phyloP scores from a whole-genome alignment of 2,113 vertebrate species.

The Gymnorhina tibicen region DNA sequence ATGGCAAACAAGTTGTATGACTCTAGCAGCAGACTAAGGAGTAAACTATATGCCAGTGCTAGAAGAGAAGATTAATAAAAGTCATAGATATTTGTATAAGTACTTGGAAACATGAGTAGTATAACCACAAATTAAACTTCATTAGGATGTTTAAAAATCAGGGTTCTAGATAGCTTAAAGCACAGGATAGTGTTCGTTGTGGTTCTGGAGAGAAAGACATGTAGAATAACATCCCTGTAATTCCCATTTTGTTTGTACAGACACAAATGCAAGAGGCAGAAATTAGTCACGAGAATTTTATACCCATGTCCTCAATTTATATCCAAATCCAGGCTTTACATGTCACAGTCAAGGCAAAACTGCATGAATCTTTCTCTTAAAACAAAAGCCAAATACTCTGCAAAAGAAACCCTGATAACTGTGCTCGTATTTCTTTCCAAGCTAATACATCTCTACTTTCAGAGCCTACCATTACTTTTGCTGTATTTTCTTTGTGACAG shows the following conservation, averaged over 20 bases:
- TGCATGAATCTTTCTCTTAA: not conserved
- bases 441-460: not conserved
- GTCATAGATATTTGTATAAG: not conserved
- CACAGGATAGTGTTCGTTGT: not conserved
- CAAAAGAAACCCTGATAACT: not conserved
- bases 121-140: not conserved
- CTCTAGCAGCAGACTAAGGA: not conserved
- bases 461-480: constrained; percentile 27
- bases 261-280: not conserved
- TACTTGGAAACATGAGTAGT: not conserved
- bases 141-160: not conserved
- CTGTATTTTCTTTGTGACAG: constrained; percentile 60
- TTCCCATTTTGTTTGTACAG: not conserved
- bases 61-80: not conserved
- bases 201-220: not conserved
- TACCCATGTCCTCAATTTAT: not conserved
- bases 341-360: not conserved
- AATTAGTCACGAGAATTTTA: not conserved
- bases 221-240: not conserved
- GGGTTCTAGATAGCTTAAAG: not conserved
- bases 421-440: not conserved
- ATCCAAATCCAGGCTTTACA: not conserved
- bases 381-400: not conserved
- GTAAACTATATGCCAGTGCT: not conserved
- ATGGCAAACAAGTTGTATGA: not conserved